Percentiles rank a stretch among this genome's conserved stretches.
phyloP scores from a whole-genome alignment of 2,888 invertebrate genomes.

The Drosophila suboccidentalis region DNA sequence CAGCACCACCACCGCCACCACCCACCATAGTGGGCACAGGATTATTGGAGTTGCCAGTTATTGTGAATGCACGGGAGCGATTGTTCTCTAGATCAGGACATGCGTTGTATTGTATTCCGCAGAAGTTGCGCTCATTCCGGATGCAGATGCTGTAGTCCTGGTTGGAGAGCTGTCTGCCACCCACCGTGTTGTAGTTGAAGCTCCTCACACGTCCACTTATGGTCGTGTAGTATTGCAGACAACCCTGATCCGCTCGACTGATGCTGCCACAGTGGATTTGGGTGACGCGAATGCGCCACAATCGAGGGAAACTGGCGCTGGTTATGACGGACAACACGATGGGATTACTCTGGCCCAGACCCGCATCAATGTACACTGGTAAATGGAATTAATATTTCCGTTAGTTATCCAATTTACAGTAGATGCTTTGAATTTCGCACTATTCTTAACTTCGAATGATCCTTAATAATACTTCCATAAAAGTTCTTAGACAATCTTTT shows the following conservation, averaged over 20 bases:
- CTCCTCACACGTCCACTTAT: conserved; percentile 93
- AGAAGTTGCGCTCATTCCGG: conserved; percentile 93
- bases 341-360: conserved; percentile 89
- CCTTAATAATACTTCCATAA: too few species aligned
- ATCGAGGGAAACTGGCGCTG: conserved; percentile 91
- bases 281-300: conserved; percentile 93
- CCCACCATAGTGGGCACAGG: conserved; percentile 90
- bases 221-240: conserved; percentile 86
- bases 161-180: conserved; percentile 93
- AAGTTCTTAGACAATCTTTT: too few species aligned
- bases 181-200: conserved; percentile 92
- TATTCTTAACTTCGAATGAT: too few species aligned
- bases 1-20: conserved; percentile 87
- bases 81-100: conserved; percentile 91
- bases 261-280: conserved; percentile 92
- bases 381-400: background rate
- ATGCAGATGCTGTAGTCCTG: conserved; percentile 96
- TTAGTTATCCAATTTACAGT: background rate
- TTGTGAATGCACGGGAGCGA: conserved; percentile 90
- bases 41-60: conserved; percentile 91
- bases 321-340: conserved; percentile 93
- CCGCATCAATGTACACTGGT: conserved; percentile 94
- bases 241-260: conserved; percentile 87
- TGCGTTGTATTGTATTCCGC: conserved; percentile 93
- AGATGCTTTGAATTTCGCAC: background rate